A percentile compares a stretch with the other conserved stretches of the same genome.
Evolutionary conservation across 2,113 vertebrate species (phyloP).

Genomic region (Pampusana beccarii): DNA sequence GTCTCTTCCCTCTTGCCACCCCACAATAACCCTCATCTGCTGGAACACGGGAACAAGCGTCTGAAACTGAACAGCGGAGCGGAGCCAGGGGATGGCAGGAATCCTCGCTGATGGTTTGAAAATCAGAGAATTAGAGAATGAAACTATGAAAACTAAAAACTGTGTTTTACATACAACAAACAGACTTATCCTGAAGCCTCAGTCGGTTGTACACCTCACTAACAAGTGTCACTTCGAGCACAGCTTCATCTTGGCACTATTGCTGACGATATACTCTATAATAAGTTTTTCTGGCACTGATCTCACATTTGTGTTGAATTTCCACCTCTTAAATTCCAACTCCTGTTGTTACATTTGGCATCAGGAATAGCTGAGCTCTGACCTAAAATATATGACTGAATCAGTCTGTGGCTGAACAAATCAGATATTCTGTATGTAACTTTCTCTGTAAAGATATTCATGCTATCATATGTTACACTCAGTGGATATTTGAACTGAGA

Average conservation of each 20-base stretch:
- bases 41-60: not conserved
- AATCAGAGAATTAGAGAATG: not conserved
- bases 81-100: not conserved
- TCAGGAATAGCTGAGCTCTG: not conserved
- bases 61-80: not conserved
- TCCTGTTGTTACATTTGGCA: not conserved
- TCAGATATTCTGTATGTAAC: not conserved
- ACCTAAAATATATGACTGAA: accelerated
- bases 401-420: not conserved
- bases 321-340: not conserved
- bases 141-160: not conserved
- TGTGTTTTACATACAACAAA: not conserved
- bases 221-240: not conserved
- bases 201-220: not conserved
- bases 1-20: not conserved
- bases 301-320: not conserved
- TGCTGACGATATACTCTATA: not conserved
- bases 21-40: not conserved
- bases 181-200: not conserved
- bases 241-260: not conserved
- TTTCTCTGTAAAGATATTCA: not conserved
- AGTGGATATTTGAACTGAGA: not conserved
- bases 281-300: not conserved
- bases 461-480: not conserved
- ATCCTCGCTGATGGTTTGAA: not conserved